Base-by-base conservation (phyloP, 2,888 invertebrate species). In the Aporophyla nigra region DNA sequence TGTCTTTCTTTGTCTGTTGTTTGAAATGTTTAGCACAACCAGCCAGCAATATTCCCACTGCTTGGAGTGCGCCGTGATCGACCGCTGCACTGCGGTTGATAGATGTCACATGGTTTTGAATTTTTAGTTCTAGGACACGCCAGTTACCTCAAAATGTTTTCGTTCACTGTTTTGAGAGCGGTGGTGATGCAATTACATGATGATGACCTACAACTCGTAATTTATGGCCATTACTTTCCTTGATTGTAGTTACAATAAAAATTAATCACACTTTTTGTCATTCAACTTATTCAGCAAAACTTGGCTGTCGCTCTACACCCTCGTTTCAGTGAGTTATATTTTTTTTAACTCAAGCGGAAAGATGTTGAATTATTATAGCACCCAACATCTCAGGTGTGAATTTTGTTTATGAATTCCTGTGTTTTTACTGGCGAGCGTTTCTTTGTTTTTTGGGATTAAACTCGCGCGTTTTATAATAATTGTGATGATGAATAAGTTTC, bases 321-420 rank as follows among this genome's bases (percentile, higher is more conserved):
- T 53, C 12, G 21, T 76, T 72, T 63, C 51, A 51, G 56, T 67
- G 74, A 81, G 86, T 83, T 90, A 90, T 90, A 92, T 91, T 90
- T 90, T 91, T 91, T 89, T 83, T 88, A 87, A 86, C 78, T 68
- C 70, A 87, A 87, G 89, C 87, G 87, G 86, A 89, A 82, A 91
- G 90, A 91, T 91, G 82, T 91, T 72, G 91, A 91, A 92, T 92
- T 92, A 73, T 78, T 91, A 90, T 89, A 88, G 89, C 91, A 90
- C 90, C 89, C 77, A 77, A 77, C 87, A 88, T 91, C 91, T 90
- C 91, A 92, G 92, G 93, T 93, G 93, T 90, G 91, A 94, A 92
- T 91, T 91, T 91, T 92, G 89, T 92, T 93, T 92, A 89, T 90
- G 89, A 89, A 89, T 89, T 87, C 78, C 76, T 74, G 66, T 77